phyloP scores from a whole-genome alignment of 1,140 invertebrate genomes.

The Bombus picipes region DNA sequence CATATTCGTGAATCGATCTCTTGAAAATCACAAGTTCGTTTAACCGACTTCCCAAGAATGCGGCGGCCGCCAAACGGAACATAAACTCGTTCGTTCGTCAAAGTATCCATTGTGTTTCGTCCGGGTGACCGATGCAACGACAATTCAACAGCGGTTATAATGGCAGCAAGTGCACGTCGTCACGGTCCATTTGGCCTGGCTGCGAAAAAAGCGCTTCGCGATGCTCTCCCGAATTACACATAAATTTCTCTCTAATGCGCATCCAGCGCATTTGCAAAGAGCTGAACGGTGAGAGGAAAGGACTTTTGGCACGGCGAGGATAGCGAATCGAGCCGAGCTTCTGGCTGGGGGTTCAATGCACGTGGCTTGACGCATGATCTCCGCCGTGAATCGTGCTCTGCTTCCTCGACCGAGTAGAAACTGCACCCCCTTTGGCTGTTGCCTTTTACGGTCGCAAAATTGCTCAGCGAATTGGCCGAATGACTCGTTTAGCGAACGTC shows the following conservation, averaged over 20 bases:
- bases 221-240: conserved; percentile 25
- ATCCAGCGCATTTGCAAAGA: conserved; percentile 22
- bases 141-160: conserved; percentile 11
- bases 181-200: conserved; percentile 15
- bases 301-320: conserved; percentile 29
- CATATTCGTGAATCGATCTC: not conserved
- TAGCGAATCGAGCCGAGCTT: not conserved
- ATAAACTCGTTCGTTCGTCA: not conserved
- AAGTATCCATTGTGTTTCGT: not conserved
- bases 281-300: not conserved
- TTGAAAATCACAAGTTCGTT: not conserved
- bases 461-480: not conserved
- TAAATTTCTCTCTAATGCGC: conserved; percentile 38
- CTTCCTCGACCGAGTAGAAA: not conserved
- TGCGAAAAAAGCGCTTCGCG: conserved; percentile 9
- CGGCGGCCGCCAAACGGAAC: not conserved
- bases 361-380: conserved; percentile 8
- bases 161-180: not conserved
- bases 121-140: not conserved
- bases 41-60: not conserved
- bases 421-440: not conserved
- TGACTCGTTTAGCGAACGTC: not conserved
- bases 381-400: not conserved
- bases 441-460: not conserved
- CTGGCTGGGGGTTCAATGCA: not conserved